phyloP scores from a whole-genome alignment of 37 sponge, comb jelly and placozoan genomes.

The Lycopodina hypogea region DNA sequence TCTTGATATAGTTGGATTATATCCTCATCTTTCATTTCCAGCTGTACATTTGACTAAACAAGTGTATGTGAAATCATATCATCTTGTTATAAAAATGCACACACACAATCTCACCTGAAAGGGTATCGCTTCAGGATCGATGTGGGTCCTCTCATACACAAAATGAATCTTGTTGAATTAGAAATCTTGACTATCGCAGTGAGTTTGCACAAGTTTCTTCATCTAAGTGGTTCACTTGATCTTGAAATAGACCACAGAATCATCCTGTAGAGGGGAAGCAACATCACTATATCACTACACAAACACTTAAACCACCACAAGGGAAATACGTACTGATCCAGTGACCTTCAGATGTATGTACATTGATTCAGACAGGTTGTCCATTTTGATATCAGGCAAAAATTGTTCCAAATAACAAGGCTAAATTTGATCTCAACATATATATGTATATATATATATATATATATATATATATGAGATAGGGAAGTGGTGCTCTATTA shows the following conservation, averaged over 20 bases:
- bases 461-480: no score
- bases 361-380: constrained; percentile 26
- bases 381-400: constrained; percentile 77
- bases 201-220: constrained; percentile 93
- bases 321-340: constrained; percentile 51
- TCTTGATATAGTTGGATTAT: constrained; percentile 93
- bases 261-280: constrained; percentile 58
- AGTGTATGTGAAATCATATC: neutral
- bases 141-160: constrained; percentile 88
- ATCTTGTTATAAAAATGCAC: neutral
- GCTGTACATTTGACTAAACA: constrained; percentile 26
- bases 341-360: constrained; percentile 82
- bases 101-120: constrained; percentile 26
- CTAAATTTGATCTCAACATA: no score
- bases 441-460: no score
- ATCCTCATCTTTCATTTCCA: constrained; percentile 99
- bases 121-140: constrained; percentile 79
- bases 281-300: neutral
- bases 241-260: constrained; percentile 94
- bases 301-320: neutral
- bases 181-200: constrained; percentile 97
- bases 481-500: no score
- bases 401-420: neutral
- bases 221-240: constrained; percentile 91
- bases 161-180: constrained; percentile 79